A percentile compares a stretch with the other conserved stretches of the same genome.
phyloP scores from a whole-genome alignment of 1,140 invertebrate genomes.

The Choristoneura fumiferana region DNA sequence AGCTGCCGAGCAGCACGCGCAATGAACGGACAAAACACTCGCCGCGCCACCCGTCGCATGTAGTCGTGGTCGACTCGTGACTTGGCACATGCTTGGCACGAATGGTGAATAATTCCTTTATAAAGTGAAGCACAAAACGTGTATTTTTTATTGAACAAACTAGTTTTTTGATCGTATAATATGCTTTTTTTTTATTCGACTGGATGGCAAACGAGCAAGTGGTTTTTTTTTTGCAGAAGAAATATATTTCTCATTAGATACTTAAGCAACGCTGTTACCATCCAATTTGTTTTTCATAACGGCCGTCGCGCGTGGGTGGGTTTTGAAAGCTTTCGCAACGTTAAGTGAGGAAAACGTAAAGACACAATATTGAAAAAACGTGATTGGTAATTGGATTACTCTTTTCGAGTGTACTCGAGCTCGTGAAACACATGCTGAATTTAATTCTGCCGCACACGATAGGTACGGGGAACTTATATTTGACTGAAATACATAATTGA shows the following conservation, averaged over 20 bases:
- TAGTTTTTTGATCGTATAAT: neutral
- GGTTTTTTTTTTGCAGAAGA: too few relatives aligned
- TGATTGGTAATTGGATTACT: conserved; percentile 15
- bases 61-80: too few relatives aligned
- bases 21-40: too few relatives aligned
- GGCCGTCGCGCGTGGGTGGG: neutral
- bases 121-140: too few relatives aligned
- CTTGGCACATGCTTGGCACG: too few relatives aligned
- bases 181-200: neutral
- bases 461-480: too few relatives aligned
- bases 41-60: too few relatives aligned
- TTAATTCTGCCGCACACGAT: neutral
- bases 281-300: conserved; percentile 5
- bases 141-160: too few relatives aligned
- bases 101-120: too few relatives aligned
- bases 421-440: conserved; percentile 3
- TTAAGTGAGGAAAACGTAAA: neutral
- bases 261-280: conserved; percentile 10
- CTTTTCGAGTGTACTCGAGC: neutral
- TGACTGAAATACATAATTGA: too few relatives aligned
- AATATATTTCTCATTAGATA: neutral
- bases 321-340: neutral
- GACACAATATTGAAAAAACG: conserved; percentile 13
- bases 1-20: too few relatives aligned
- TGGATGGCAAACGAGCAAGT: too few relatives aligned